phyloP scores from a whole-genome alignment of 2,797 vertebrate species.

The Syngnathus rostellatus region DNA sequence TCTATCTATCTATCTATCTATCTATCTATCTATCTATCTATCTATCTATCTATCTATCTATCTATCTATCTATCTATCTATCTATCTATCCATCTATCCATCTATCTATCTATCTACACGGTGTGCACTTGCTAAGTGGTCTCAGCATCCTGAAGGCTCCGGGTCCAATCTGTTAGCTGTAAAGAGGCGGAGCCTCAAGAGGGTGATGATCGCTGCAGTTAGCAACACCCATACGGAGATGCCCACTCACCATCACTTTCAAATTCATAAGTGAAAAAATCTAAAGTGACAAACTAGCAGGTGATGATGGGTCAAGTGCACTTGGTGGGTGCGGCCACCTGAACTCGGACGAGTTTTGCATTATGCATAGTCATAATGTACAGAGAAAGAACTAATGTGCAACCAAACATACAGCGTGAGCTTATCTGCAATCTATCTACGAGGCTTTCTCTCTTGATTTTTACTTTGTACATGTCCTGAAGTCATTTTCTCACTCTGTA shows the following conservation, averaged over 20 bases:
- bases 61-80: too few relatives aligned
- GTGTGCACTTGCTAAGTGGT: slow-evolving; percentile 11
- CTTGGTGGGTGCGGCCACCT: slow-evolving; percentile 22
- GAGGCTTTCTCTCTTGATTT: slow-evolving; percentile 9
- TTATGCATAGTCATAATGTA: slow-evolving; percentile 39
- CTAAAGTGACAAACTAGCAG: neutral
- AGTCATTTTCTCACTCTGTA: slow-evolving; percentile 10
- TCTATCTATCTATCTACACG: too few relatives aligned
- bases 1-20: too few relatives aligned
- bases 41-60: too few relatives aligned
- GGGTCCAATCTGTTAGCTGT: slow-evolving; percentile 31
- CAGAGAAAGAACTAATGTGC: slow-evolving; percentile 10
- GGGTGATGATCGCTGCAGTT: slow-evolving; percentile 12
- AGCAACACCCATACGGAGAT: slow-evolving; percentile 11
- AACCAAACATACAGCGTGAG: slow-evolving; percentile 6
- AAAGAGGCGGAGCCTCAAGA: slow-evolving; percentile 5
- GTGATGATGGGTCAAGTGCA: neutral
- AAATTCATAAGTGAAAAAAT: neutral
- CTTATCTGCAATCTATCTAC: slow-evolving; percentile 19
- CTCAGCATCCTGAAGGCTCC: slow-evolving; percentile 28
- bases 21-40: too few relatives aligned
- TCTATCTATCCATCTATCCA: too few relatives aligned
- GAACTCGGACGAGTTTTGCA: slow-evolving; percentile 34
- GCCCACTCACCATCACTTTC: neutral
- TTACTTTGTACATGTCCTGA: neutral